These are phyloP conservation scores for Eumacrocentrus americanus DNA, from an alignment of 2,888 invertebrate genomes.

Conservation along the genomic window DNA sequence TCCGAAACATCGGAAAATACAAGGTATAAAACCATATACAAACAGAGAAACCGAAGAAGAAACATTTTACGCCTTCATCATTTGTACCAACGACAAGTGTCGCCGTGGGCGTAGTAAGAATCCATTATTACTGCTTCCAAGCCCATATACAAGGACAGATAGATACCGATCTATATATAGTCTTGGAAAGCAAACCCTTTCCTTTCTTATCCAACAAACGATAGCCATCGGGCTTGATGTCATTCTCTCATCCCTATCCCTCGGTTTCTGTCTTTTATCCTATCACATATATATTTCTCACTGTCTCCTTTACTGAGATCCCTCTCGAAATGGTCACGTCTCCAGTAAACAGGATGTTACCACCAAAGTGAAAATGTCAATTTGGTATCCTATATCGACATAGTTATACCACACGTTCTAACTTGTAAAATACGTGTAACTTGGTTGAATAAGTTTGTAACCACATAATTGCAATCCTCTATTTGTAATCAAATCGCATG, in stretches of 20 bases:
- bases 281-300: constrained; percentile 5
- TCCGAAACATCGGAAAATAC: constrained; percentile 58
- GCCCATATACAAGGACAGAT: constrained; percentile 18
- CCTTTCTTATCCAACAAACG: constrained; percentile 7
- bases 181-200: constrained; percentile 28
- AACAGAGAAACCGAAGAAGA: neutral
- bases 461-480: constrained; percentile 28
- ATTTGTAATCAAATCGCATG: constrained; percentile 30
- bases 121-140: constrained; percentile 27
- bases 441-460: constrained; percentile 25
- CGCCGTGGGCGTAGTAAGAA: constrained; percentile 16
- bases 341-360: constrained; percentile 16
- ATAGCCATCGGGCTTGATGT: constrained; percentile 17
- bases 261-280: constrained; percentile 6
- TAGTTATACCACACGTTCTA: neutral
- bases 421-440: constrained; percentile 15
- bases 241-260: neutral
- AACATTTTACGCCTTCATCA: constrained; percentile 21
- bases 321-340: constrained; percentile 15
- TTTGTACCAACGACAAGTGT: constrained; percentile 24
- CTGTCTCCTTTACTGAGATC: neutral
- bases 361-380: constrained; percentile 18
- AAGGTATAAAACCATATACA: constrained; percentile 45
- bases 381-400: neutral
- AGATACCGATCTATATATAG: constrained; percentile 1